Evolutionary conservation across 1,140 invertebrate genomes (phyloP).

Genomic region (Tetraneura akinire): DNA sequence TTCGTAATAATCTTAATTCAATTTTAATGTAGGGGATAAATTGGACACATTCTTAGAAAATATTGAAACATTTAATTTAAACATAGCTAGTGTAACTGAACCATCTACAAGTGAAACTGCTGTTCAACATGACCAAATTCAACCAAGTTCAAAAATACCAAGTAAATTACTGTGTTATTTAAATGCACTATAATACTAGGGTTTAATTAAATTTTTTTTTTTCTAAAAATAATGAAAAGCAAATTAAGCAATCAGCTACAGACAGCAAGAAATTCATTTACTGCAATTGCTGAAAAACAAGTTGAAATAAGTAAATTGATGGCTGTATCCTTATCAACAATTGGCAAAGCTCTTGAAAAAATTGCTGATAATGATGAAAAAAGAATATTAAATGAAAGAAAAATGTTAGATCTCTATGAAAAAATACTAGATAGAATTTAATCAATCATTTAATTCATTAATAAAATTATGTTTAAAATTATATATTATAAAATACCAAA

Average conservation of each 20-base stretch:
- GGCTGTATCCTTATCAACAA: not conserved
- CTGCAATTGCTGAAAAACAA: not conserved
- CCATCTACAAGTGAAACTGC: too few species aligned
- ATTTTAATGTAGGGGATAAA: too few species aligned
- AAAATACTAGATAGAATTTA: not conserved
- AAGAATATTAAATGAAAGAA: not conserved
- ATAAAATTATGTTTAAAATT: not conserved
- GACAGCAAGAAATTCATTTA: not conserved
- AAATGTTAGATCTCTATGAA: not conserved
- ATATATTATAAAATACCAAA: not conserved
- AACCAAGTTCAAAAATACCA: not conserved
- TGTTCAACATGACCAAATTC: too few species aligned
- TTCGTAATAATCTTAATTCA: too few species aligned
- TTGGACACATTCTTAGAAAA: too few species aligned
- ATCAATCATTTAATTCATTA: too few species aligned
- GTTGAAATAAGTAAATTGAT: not conserved
- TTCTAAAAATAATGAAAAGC: not conserved
- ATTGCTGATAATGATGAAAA: not conserved
- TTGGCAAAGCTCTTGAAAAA: not conserved
- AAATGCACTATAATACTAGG: not conserved
- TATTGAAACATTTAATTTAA: too few species aligned
- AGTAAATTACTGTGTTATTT: conserved; percentile 1
- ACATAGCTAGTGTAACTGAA: too few species aligned
- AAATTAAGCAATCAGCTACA: not conserved
- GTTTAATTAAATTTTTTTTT: not conserved